Percentiles rank a stretch among this genome's conserved stretches.
These are phyloP conservation scores for Andricus quercusramuli DNA, from an alignment of 2,888 invertebrate genomes.

Conservation along the genomic window DNA sequence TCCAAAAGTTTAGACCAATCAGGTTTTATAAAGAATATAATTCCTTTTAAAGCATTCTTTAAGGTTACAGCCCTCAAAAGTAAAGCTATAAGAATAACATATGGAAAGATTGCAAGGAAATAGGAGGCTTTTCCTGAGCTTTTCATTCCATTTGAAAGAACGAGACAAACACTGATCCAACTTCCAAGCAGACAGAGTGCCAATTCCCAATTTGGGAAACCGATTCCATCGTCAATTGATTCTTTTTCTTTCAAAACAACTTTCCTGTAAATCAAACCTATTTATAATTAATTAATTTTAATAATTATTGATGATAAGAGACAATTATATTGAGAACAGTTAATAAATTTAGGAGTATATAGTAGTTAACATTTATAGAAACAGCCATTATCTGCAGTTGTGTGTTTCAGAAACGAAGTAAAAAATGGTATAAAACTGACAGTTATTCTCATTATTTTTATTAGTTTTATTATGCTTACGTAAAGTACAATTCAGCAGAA, in stretches of 20 bases:
- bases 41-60: constrained; percentile 83
- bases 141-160: constrained; percentile 81
- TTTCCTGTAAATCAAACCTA: constrained; percentile 73
- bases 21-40: constrained; percentile 84
- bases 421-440: not conserved
- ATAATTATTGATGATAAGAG: not conserved
- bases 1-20: constrained; percentile 84
- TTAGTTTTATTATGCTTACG: constrained; percentile 60
- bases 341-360: no score
- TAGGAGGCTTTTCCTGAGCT: constrained; percentile 85
- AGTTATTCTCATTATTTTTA: not conserved
- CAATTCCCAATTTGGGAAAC: constrained; percentile 81
- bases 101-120: constrained; percentile 86
- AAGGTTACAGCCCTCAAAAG: constrained; percentile 83
- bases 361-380: no score
- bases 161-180: constrained; percentile 80
- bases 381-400: no score
- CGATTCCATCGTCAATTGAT: constrained; percentile 81
- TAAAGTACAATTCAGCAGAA: constrained; percentile 73
- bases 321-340: no score
- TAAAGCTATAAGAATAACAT: constrained; percentile 82
- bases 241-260: constrained; percentile 80
- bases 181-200: constrained; percentile 80
- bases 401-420: not conserved
- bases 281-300: constrained; percentile 37